Evolutionary conservation across 2,888 invertebrate species (phyloP), one percentile per base, ranked within the genome.

Genomic region (Silvanus unidentatus): DNA sequence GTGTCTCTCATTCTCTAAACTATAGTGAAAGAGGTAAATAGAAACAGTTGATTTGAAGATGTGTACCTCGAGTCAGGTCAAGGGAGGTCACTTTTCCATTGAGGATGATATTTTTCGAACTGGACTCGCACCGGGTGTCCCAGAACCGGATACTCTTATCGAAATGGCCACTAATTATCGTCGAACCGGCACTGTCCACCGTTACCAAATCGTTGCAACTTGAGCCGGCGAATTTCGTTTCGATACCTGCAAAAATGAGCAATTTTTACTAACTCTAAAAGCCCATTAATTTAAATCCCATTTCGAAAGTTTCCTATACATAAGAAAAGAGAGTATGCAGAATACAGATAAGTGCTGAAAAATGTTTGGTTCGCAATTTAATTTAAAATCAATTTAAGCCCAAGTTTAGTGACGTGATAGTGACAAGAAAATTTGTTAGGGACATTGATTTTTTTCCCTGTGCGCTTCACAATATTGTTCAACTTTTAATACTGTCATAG

Each of bases 111-210:
- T 94, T 91, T 66, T 90, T 91, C 49, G 85, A 82, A 55, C 85
- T 84, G 62, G 84, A 82, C 62, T 95, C 93, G 11, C 87, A 82
- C 60, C 98, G 80, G 50, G 88, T 86, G 73, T 99, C 99, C 97
- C 97, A 99, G 73, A 99, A 92, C 42, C 97, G 81, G 59, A 99
- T 88, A 65, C 87, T 86, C 73, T 95, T 96, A 76, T 99, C 99
- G 72, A 91, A 97, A 75, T 99, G 99, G 15, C 97, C 97, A 63
- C 96, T 96, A 62, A 98, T 92, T 59, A 98, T 89, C 42, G 89
- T 88, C 12, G 90, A 85, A 32, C 90, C 91, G 9, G 86, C 80
- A 49, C 88, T 85, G 67, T 92, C 91, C 46, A 87, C 86, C 54
- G 91, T 92, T 56, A 96, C 95, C 50, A 98, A 77, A 75, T 98